Conservation (phyloP, 2,888 invertebrate species). For the Phania funesta region DNA sequence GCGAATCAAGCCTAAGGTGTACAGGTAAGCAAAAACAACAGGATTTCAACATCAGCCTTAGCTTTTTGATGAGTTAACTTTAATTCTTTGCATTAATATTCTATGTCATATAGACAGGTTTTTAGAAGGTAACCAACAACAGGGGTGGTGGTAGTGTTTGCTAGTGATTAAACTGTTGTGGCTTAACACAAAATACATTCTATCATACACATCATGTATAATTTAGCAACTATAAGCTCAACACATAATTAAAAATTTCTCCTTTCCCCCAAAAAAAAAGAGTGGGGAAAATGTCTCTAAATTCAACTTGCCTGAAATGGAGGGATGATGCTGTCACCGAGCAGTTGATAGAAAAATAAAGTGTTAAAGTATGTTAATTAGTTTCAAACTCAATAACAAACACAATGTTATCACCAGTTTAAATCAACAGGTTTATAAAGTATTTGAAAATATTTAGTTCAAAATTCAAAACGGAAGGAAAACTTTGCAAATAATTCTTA, state of each 20-base stretch:
- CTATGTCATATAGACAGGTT: background rate
- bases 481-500: slow-evolving; percentile 33
- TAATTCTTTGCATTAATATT: background rate
- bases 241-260: slow-evolving; percentile 43
- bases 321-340: background rate
- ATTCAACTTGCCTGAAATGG: background rate
- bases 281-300: background rate
- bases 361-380: slow-evolving; percentile 40
- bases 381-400: slow-evolving; percentile 30
- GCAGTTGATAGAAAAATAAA: background rate
- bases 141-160: background rate
- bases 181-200: slow-evolving; percentile 9
- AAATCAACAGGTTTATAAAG: slow-evolving; percentile 41
- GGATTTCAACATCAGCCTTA: background rate
- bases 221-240: slow-evolving; percentile 2
- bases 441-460: background rate
- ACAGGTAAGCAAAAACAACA: background rate
- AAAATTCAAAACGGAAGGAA: slow-evolving; percentile 12
- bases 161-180: slow-evolving; percentile 55
- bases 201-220: background rate
- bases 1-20: background rate
- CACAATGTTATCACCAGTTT: background rate
- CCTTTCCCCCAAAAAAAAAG: background rate
- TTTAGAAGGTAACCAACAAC: too few relatives aligned
- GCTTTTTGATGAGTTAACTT: background rate